Evolutionary conservation across 2,888 invertebrate genomes (phyloP), one percentile per base, ranked within the genome.

Genomic region (Ochropleura leucogaster): DNA sequence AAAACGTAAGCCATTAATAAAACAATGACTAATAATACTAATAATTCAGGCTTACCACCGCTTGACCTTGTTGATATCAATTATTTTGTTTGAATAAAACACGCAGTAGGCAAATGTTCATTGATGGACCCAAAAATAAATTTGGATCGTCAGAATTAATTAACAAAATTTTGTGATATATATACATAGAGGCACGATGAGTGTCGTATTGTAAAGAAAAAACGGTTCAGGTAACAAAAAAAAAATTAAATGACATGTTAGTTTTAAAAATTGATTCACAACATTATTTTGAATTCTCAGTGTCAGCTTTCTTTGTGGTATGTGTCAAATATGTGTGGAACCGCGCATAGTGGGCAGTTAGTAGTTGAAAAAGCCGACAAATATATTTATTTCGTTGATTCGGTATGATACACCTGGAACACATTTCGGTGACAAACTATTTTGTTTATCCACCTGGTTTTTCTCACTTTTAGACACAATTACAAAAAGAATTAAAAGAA

Each of bases 61-160:
- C 8, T 14, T 49, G 20, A 63, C 49, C 76, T 76, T 73, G 18
- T 20, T 63, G 44, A 72, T 62, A 72, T 14, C 40, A 63, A 80
- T 63, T 40, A 55, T 80, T 76, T 72, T 5, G 8, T 49, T 80
- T 49, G 20, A 63, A 40, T 79, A 57, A 72, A 79, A 49, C 72
- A 75, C 2, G 18, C 18, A 42, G 42, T 62, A 47, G 20, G 12
- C 42, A 47, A 42, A 1, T 70, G 42, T 51, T 42, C 8, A 79
- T 70, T 47, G 16, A 60, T 5, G 1, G 3, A 16, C 40, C 60
- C n/a, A 53, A 79, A 51, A 64, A 42, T 79, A 79, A 20, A 55
- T 2, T 20, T 69, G 20, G 68, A 14, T 69, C 14, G n/a, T n/a
- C 10, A 20, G 46, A 62, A 42, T 20, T 47, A 63, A 14, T 64